Conservation (phyloP, 2,113 vertebrate genomes). For the Cranoglanis bouderius region DNA sequence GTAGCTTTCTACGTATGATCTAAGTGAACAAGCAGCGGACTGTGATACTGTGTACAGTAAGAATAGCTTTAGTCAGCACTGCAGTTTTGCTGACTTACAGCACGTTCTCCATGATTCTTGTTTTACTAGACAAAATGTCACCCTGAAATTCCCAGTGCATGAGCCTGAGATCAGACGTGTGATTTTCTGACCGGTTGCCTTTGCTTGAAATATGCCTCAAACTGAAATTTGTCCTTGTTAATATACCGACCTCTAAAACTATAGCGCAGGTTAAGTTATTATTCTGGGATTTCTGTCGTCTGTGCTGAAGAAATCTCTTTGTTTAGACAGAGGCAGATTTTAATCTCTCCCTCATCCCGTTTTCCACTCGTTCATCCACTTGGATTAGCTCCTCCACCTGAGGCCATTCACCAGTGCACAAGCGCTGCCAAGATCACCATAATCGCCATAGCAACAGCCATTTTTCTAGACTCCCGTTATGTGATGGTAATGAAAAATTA, state of each 20-base stretch:
- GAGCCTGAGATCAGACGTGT: slow-evolving; percentile 9
- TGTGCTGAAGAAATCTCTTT: slow-evolving; percentile 29
- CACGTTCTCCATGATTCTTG: slow-evolving; percentile 23
- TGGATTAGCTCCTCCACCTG: slow-evolving; percentile 43
- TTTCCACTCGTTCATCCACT: slow-evolving; percentile 33
- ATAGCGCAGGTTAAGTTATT: slow-evolving; percentile 7
- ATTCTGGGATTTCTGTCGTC: background rate
- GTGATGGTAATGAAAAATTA: slow-evolving; percentile 26
- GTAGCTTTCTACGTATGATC: slow-evolving; percentile 45
- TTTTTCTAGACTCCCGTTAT: slow-evolving; percentile 38
- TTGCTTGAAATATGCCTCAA: background rate
- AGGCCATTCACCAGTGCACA: slow-evolving; percentile 31
- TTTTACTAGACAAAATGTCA: slow-evolving; percentile 50
- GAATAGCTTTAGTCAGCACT: slow-evolving; percentile 63
- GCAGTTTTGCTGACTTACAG: slow-evolving; percentile 58
- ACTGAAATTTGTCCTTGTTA: slow-evolving; percentile 25
- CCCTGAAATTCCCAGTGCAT: slow-evolving; percentile 25
- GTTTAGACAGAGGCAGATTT: slow-evolving; percentile 26
- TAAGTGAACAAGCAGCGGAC: slow-evolving; percentile 53
- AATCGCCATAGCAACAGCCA: slow-evolving; percentile 50
- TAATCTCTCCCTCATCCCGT: slow-evolving; percentile 37
- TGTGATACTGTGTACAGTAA: slow-evolving; percentile 38
- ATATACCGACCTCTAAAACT: slow-evolving; percentile 20
- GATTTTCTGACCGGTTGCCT: background rate
- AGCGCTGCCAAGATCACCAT: slow-evolving; percentile 38